Evolutionary conservation across 2,888 invertebrate genomes (phyloP).

Genomic region (Hofmannophila pseudospretella): DNA sequence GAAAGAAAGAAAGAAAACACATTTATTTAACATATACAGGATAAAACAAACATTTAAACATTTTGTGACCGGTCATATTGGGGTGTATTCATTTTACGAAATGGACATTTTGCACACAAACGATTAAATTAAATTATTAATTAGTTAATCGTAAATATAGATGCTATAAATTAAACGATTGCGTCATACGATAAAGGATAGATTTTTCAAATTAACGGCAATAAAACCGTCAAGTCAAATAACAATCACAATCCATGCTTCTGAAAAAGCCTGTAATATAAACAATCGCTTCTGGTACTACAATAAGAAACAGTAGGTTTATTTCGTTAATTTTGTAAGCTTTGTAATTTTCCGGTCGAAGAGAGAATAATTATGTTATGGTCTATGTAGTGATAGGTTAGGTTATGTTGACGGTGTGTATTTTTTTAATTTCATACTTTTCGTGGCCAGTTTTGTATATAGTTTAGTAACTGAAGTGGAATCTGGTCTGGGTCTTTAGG

Average conservation of each 20-base stretch:
- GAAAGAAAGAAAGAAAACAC: no score
- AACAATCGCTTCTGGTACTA: slow-evolving; percentile 49
- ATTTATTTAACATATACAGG: no score
- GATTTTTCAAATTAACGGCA: no score
- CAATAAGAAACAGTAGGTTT: slow-evolving; percentile 32
- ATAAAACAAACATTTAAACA: no score
- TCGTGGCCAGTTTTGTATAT: slow-evolving; percentile 41
- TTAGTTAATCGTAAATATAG: no score
- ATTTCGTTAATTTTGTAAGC: slow-evolving; percentile 47
- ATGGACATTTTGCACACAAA: no score
- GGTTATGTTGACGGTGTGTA: slow-evolving; percentile 37
- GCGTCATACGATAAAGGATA: no score
- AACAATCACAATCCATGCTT: slow-evolving; percentile 37
- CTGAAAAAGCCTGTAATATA: slow-evolving; percentile 46
- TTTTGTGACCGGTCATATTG: no score
- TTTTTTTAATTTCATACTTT: slow-evolving; percentile 47
- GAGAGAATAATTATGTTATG: slow-evolving; percentile 55
- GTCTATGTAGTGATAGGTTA: slow-evolving; percentile 36
- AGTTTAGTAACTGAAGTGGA: background rate
- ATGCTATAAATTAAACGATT: no score
- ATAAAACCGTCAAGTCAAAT: slow-evolving; percentile 30
- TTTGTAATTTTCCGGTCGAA: slow-evolving; percentile 42
- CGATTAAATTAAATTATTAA: no score
- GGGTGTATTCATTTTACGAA: no score
- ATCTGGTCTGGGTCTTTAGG: no score